phyloP scores from a whole-genome alignment of 2,888 invertebrate species.

The Hanleya hanleyi region DNA sequence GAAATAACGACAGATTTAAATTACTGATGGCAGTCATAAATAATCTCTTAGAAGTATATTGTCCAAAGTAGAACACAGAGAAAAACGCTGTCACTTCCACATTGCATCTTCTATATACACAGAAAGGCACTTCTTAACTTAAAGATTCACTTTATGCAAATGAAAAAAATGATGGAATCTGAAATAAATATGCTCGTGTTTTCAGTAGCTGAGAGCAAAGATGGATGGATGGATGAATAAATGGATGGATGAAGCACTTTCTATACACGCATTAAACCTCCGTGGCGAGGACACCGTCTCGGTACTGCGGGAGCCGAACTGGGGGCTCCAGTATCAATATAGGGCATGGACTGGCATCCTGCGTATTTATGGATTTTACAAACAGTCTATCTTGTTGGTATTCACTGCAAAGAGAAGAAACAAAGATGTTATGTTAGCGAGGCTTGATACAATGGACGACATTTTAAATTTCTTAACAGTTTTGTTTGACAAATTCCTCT shows the following conservation, averaged over 20 bases:
- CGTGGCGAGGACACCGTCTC: slow-evolving; percentile 55
- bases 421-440: slow-evolving; percentile 3
- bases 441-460: not conserved
- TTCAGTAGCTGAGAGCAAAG: not conserved
- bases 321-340: slow-evolving; percentile 47
- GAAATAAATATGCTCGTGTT: not conserved
- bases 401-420: slow-evolving; percentile 10
- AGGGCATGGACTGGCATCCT: slow-evolving; percentile 33
- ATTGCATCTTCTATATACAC: slow-evolving; percentile 27
- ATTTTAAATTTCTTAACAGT: slow-evolving; percentile 1
- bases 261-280: slow-evolving; percentile 49
- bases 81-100: not conserved
- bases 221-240: not conserved
- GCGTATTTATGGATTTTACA: slow-evolving; percentile 1
- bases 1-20: not conserved
- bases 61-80: not conserved
- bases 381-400: slow-evolving; percentile 7
- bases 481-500: slow-evolving; percentile 4
- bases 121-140: slow-evolving; percentile 32
- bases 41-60: not conserved
- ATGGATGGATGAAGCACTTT: slow-evolving; percentile 7
- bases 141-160: slow-evolving; percentile 6
- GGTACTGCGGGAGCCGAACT: slow-evolving; percentile 36
- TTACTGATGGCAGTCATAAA: not conserved
- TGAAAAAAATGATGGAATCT: not conserved